Evolutionary conservation across 1,140 invertebrate species (phyloP).

Genomic region (Drosophila chauvacae): DNA sequence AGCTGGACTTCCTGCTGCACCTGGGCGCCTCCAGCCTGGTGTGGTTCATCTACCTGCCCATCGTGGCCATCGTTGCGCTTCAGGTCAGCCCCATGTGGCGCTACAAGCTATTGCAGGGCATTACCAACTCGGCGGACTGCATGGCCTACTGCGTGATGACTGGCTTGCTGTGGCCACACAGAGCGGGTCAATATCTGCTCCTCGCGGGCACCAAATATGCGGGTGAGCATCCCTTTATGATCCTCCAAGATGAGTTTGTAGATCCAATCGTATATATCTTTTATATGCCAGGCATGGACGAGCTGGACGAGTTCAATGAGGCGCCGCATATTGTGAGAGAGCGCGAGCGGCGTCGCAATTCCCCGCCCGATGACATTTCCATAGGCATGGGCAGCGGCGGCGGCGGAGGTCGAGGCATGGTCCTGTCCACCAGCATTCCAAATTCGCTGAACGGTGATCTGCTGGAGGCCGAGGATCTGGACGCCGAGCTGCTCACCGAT

Average conservation of each 20-base stretch:
- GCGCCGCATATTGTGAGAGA: conserved; percentile 89
- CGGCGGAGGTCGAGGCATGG: conserved; percentile 59
- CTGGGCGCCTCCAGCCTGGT: conserved; percentile 98
- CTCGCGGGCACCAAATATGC: conserved; percentile 89
- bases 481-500: conserved; percentile 79
- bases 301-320: conserved; percentile 96
- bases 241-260: not conserved
- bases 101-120: conserved; percentile 96
- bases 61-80: conserved; percentile 96
- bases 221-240: conserved; percentile 71
- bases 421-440: conserved; percentile 72
- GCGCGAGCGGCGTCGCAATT: conserved; percentile 75
- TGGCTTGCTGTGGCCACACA: conserved; percentile 96
- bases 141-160: conserved; percentile 97
- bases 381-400: conserved; percentile 42
- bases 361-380: conserved; percentile 71
- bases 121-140: conserved; percentile 97
- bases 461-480: conserved; percentile 77
- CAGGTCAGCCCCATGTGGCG: conserved; percentile 97
- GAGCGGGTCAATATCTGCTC: conserved; percentile 95
- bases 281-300: conserved; percentile 87
- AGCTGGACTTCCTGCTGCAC: conserved; percentile 96
- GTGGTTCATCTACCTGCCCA: conserved; percentile 98
- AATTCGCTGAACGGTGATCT: conserved; percentile 78
- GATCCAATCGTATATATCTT: not conserved